Conservation (phyloP, 2,797 vertebrate genomes). For the Dendrocincla tyrannina region DNA sequence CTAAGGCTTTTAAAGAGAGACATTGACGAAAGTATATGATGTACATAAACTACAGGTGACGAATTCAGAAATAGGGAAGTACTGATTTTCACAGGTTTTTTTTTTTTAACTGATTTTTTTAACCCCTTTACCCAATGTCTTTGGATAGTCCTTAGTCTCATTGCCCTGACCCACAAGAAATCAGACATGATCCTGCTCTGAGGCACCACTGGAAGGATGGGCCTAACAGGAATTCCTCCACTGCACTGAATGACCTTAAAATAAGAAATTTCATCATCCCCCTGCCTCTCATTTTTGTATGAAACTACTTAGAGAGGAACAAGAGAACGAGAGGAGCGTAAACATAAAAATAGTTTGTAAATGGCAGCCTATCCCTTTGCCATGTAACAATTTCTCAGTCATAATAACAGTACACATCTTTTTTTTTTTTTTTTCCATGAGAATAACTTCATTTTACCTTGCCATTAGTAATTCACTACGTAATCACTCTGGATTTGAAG, state of each 20-base stretch:
- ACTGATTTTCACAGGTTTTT: neutral
- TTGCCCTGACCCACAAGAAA: neutral
- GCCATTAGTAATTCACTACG: constrained; percentile 36
- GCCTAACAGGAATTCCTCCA: neutral
- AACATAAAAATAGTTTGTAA: constrained; percentile 4
- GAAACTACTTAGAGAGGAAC: neutral
- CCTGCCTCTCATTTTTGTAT: neutral
- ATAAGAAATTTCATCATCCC: neutral
- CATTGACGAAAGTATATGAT: neutral
- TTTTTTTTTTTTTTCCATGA: neutral
- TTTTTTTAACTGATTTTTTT: neutral
- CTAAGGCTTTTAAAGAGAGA: neutral
- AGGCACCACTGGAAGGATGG: neutral
- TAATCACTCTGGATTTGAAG: constrained; percentile 44
- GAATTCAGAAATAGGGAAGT: neutral
- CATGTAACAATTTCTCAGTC: constrained; percentile 15
- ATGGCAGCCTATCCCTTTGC: constrained; percentile 15
- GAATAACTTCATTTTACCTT: constrained; percentile 43
- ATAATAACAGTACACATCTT: neutral
- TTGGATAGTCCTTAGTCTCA: neutral
- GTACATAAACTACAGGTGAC: neutral
- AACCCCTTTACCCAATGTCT: neutral
- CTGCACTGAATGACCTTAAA: neutral
- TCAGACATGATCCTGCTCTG: neutral
- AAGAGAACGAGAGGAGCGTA: neutral